Conservation (phyloP, 2,113 vertebrate species). For the Choloepus hoffmanni region DNA sequence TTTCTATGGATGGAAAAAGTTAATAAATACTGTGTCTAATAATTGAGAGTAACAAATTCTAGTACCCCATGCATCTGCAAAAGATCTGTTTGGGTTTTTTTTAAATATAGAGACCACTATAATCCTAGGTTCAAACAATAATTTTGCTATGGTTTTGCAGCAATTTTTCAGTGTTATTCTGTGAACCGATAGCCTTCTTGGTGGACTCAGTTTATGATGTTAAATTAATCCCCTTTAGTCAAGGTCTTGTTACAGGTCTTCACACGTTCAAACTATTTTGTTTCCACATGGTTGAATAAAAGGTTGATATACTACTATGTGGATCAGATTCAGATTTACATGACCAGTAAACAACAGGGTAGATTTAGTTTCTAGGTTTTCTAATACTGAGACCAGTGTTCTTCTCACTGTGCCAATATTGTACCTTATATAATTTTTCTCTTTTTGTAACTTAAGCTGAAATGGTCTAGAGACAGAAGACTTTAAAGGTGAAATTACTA, state of each 20-base stretch:
- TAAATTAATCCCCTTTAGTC: background rate
- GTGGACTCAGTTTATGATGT: background rate
- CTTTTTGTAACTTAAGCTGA: background rate
- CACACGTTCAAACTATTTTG: background rate
- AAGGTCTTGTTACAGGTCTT: background rate
- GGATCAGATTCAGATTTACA: background rate
- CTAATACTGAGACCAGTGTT: background rate
- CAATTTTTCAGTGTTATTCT: conserved; percentile 4
- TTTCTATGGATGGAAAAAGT: background rate
- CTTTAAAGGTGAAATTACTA: background rate
- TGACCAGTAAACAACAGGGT: background rate
- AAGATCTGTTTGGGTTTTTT: background rate
- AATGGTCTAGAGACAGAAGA: background rate
- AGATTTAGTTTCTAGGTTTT: background rate
- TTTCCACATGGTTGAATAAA: background rate
- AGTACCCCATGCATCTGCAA: background rate
- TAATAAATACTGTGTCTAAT: background rate
- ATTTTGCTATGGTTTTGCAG: background rate
- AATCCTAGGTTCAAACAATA: background rate
- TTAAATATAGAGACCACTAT: background rate
- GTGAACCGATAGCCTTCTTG: background rate
- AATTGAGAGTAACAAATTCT: background rate
- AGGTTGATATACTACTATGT: background rate
- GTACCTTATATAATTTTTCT: background rate
- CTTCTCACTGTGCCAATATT: background rate